These are phyloP conservation scores for Pterostichus niger DNA, from an alignment of 2,888 invertebrate species.

Conservation along the genomic window DNA sequence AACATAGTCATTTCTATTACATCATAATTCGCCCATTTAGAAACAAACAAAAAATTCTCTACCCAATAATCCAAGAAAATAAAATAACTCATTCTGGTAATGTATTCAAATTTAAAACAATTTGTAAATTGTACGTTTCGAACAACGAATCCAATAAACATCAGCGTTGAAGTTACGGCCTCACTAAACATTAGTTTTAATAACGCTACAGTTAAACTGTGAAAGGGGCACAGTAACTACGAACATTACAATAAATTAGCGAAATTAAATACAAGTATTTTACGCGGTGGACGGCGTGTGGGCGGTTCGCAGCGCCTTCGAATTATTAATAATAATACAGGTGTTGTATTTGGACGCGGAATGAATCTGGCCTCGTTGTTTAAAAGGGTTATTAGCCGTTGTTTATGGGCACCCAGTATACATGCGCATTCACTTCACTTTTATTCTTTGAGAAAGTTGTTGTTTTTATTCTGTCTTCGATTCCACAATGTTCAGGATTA, in stretches of 20 bases:
- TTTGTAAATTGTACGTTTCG: slow-evolving; percentile 66
- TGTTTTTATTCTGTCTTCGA: no score
- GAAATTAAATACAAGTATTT: slow-evolving; percentile 69
- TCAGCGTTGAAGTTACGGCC: slow-evolving; percentile 67
- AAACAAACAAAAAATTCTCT: slow-evolving; percentile 35
- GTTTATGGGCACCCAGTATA: slow-evolving; percentile 5
- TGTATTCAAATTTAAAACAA: slow-evolving; percentile 67
- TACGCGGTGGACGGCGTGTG: slow-evolving; percentile 32
- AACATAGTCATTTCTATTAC: slow-evolving; percentile 33
- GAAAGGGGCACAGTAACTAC: slow-evolving; percentile 68
- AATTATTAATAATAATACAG: slow-evolving; percentile 58
- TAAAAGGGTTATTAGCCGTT: slow-evolving; percentile 41
- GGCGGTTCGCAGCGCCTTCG: slow-evolving; percentile 40
- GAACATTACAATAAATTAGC: slow-evolving; percentile 70
- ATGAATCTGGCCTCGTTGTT: slow-evolving; percentile 29
- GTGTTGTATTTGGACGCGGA: slow-evolving; percentile 45
- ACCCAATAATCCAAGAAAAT: slow-evolving; percentile 33
- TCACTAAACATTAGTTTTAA: slow-evolving; percentile 70
- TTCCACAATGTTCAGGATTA: no score
- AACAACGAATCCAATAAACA: slow-evolving; percentile 61
- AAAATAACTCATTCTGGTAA: slow-evolving; percentile 46
- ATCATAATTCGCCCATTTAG: slow-evolving; percentile 7
- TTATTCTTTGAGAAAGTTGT: not conserved
- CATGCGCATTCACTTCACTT: not conserved
- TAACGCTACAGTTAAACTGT: slow-evolving; percentile 69